Evolutionary conservation across 2,113 vertebrate species (phyloP), one percentile per base, ranked within the genome.

Genomic region (Sardina pilchardus): DNA sequence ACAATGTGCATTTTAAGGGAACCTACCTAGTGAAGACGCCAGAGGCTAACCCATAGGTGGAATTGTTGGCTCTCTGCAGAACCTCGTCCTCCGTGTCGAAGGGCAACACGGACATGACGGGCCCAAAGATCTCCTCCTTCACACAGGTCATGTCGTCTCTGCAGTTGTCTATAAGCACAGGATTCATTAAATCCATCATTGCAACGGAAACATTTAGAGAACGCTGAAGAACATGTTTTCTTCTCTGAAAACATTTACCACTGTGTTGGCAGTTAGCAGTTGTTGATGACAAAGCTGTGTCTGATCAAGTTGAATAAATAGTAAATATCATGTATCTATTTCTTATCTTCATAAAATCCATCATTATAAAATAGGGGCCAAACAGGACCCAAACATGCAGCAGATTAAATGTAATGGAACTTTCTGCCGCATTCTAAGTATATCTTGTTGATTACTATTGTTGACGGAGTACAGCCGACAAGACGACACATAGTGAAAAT

Each of bases 91-190:
- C 98, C 0, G 96, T 97, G 93, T 98, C 96, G 88, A 99, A 99
- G 0, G 96, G 90, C 88, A 99, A 89, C 84, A 99, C 96, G 0
- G 97, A 97, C 98, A 99, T 99, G 34, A 99, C 98, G 0, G 98
- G 98, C 1, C 98, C 98, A 19, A 99, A 99, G 86, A 99, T 99
- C 93, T 99, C 98, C 90, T 99, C 98, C 89, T 96, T 97, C 87
- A 99, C 97, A 82, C 97, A 99, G 0, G 95, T 97, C 98, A 99
- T 99, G 84, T 97, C 95, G 30, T 99, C 98, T 0, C 85, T 96
- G 94, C 98, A 99, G 92, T 97, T 94, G 78, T 97, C 98, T 99
- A 91, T 44, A 84, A 59, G 43, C 5, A 56, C n/a, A 84, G 78
- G 17, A 63, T 48, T 67, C 1, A 83, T 9, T 45, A 86, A 85